Evolutionary conservation across 2,797 vertebrate species (phyloP), one percentile per base, ranked within the genome.

Genomic region (Mallotus villosus): DNA sequence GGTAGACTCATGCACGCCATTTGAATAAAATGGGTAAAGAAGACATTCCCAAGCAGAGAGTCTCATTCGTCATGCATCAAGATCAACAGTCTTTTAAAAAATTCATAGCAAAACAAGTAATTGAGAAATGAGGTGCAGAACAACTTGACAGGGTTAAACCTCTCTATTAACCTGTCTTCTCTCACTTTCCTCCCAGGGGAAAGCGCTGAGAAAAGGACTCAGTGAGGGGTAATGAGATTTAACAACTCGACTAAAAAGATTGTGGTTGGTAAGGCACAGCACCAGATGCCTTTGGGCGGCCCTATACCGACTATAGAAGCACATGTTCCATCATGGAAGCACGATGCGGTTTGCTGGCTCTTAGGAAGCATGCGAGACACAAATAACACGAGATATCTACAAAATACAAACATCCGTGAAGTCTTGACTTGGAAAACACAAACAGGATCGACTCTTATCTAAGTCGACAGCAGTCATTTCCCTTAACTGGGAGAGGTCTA

Each of bases 91-190:
- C 67, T 65, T 66, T 71, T 65, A 63, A 76, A 74, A 77, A 70
- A 71, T 63, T 62, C 68, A 77, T 32, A 11, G 58, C 74, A 72
- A 72, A 64, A 75, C 60, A 74, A 76, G 51, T 34, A 53, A 51
- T n/a, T 4, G 64, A 74, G 68, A 68, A 67, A 82, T 73, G 58
- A 76, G 55, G 12, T 24, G 70, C 34, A 8, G 41, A 32, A 55
- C 66, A 73, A 74, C 34, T 67, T 75, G 76, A 73, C 69, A 66
- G 63, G 73, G 79, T 75, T 77, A 81, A 74, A 68, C 2, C 62
- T 21, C 63, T 77, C 24, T 19, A 78, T 81, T 78, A 81, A 72
- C 55, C 46, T 22, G 70, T 53, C 24, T 53, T 21, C 21, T 68
- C 24, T 29, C 32, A 11, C 32, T 41, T 72, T 60, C 61, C 69